Evolutionary conservation across 2,888 invertebrate species (phyloP).

Genomic region (Drosophila siamana): DNA sequence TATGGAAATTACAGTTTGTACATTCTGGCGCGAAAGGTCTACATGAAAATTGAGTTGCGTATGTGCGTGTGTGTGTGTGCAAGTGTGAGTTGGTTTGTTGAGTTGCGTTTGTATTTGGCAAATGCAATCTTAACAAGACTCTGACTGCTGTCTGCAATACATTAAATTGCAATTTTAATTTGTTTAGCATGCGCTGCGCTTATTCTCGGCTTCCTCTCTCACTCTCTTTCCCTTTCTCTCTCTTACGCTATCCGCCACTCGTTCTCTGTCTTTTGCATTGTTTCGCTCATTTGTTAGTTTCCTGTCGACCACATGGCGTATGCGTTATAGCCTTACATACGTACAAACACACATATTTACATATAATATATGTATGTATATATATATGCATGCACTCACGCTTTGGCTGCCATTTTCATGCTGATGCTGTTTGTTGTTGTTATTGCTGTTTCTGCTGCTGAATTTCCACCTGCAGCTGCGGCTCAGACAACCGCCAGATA

Average conservation of each 20-base stretch:
- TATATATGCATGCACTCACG: conserved; percentile 53
- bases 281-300: conserved; percentile 15
- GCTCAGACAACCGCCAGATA: conserved; percentile 68
- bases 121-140: conserved; percentile 70
- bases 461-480: conserved; percentile 72
- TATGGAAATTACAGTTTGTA: conserved; percentile 72
- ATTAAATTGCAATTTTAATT: conserved; percentile 80
- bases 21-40: conserved; percentile 74
- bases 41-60: conserved; percentile 67
- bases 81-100: conserved; percentile 32
- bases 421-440: conserved; percentile 23
- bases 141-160: conserved; percentile 59
- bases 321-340: conserved; percentile 55
- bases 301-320: conserved; percentile 70
- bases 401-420: conserved; percentile 75
- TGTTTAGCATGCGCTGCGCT: conserved; percentile 60
- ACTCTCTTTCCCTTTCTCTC: conserved; percentile 12
- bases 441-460: conserved; percentile 30
- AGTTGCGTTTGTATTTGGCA: conserved; percentile 68
- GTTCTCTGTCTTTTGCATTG: conserved; percentile 14
- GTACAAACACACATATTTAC: conserved; percentile 39
- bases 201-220: conserved; percentile 14
- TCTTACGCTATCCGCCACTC: no score
- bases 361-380: no score
- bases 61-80: no score